phyloP scores from a whole-genome alignment of 2,113 vertebrate species.

The Laterallus jamaicensis region DNA sequence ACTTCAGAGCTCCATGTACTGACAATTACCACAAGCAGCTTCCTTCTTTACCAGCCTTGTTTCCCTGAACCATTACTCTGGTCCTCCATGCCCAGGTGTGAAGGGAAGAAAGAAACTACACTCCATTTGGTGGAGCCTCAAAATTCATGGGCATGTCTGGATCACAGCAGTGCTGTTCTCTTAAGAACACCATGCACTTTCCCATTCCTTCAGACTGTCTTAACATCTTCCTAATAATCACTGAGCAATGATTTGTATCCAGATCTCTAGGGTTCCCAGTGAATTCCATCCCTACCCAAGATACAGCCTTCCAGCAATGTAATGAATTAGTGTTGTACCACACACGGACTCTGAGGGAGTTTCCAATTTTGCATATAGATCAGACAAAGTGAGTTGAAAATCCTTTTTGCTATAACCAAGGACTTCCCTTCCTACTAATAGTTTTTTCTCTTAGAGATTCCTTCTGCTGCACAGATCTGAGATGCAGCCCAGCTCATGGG shows the following conservation, averaged over 20 bases:
- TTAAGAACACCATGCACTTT: not conserved
- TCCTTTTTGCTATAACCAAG: not conserved
- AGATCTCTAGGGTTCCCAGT: not conserved
- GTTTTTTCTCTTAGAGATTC: not conserved
- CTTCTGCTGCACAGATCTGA: not conserved
- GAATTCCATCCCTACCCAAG: not conserved
- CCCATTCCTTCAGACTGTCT: not conserved
- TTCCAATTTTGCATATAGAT: not conserved
- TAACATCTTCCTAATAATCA: not conserved
- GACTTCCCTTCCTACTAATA: not conserved
- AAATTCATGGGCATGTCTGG: not conserved
- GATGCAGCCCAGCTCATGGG: not conserved
- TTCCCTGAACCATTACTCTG: not conserved
- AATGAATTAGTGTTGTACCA: not conserved
- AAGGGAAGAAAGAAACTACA: not conserved
- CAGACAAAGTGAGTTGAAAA: not conserved
- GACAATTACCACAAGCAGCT: not conserved
- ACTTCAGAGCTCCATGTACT: not conserved
- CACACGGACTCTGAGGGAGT: not conserved
- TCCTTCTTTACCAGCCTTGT: not conserved
- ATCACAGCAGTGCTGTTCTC: not conserved
- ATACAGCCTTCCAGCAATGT: not conserved
- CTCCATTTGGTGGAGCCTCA: not conserved
- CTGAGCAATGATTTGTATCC: not conserved
- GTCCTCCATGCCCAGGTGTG: not conserved